Evolutionary conservation across 2,113 vertebrate genomes (phyloP).

Genomic region (Eurystomus gularis): DNA sequence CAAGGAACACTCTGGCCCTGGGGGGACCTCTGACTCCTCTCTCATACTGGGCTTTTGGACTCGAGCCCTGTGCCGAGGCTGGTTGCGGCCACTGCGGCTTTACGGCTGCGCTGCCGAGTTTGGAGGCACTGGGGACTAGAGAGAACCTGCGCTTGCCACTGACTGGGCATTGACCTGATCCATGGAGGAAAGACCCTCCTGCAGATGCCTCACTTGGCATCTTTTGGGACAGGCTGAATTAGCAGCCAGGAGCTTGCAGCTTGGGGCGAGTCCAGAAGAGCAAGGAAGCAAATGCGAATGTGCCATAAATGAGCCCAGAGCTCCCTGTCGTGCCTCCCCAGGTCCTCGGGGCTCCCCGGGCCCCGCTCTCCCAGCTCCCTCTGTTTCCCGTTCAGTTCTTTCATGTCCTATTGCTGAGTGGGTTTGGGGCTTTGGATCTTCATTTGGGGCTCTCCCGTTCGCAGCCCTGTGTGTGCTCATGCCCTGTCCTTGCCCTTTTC

Average conservation of each 20-base stretch:
- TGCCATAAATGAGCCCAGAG: background rate
- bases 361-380: background rate
- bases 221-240: background rate
- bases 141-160: background rate
- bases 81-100: no score
- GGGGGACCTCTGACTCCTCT: background rate
- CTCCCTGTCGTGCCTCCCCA: background rate
- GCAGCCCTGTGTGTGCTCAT: background rate
- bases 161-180: background rate
- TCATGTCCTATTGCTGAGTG: background rate
- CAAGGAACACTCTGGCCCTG: background rate
- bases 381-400: background rate
- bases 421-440: background rate
- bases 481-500: background rate
- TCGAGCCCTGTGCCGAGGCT: fast-evolving
- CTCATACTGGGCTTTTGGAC: background rate
- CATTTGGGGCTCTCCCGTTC: background rate
- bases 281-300: no score
- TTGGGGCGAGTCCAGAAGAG: background rate
- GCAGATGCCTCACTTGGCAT: background rate
- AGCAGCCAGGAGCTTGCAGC: background rate
- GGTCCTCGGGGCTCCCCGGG: background rate
- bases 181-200: background rate
- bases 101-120: fast-evolving
- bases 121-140: background rate